Evolutionary conservation across 1,140 invertebrate species (phyloP).

Genomic region (Thaumatotibia leucotreta): DNA sequence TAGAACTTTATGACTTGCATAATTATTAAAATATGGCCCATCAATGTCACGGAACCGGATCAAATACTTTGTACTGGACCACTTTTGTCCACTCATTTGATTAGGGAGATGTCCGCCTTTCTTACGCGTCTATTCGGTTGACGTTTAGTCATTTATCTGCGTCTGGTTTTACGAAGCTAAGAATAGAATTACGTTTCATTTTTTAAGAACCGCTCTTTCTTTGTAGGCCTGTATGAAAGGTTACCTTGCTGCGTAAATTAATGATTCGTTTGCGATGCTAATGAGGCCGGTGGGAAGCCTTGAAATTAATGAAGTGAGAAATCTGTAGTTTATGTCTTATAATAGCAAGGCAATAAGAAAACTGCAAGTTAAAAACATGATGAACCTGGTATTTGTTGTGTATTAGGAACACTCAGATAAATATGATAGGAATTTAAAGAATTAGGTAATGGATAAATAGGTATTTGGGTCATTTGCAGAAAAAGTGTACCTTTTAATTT

Average conservation of each 20-base stretch:
- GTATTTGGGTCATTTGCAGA: too few species aligned
- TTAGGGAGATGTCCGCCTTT: slow-evolving; percentile 46
- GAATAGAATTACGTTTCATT: background rate
- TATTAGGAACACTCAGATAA: too few species aligned
- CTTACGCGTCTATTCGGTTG: slow-evolving; percentile 21
- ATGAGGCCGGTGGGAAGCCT: background rate
- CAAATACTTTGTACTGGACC: slow-evolving; percentile 29
- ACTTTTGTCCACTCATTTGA: slow-evolving; percentile 46
- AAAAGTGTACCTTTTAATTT: too few species aligned
- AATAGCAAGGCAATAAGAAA: background rate
- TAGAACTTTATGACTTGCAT: slow-evolving; percentile 66
- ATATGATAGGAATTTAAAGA: too few species aligned
- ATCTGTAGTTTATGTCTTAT: background rate
- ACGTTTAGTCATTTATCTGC: slow-evolving; percentile 47
- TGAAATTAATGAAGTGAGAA: background rate
- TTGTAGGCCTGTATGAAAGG: background rate
- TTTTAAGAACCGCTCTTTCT: background rate
- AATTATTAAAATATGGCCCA: slow-evolving; percentile 55
- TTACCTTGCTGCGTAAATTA: background rate
- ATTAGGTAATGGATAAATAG: too few species aligned
- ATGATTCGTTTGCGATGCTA: background rate
- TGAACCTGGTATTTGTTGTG: too few species aligned
- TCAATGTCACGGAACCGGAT: slow-evolving; percentile 39
- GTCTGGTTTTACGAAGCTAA: slow-evolving; percentile 46
- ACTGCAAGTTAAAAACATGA: background rate